Percentiles rank a stretch among this genome's conserved stretches.
Conservation (phyloP, 37 sponge, comb jelly and placozoan genomes). For the Cladorhizidae sp. region DNA sequence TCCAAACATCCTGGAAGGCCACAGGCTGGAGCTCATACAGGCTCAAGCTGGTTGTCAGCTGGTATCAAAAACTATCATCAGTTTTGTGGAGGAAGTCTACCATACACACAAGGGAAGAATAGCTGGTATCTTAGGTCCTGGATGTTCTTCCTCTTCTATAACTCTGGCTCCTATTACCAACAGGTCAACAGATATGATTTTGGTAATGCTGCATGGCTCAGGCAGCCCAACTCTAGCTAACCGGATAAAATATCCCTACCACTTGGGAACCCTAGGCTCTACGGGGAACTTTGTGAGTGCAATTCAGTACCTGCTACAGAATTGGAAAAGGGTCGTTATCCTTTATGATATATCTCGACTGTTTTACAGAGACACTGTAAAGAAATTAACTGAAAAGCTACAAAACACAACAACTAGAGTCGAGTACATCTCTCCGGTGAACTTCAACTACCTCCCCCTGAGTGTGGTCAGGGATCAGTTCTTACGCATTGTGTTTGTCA, state of each 20-base stretch:
- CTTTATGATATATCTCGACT: constrained; percentile 15
- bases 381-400: neutral
- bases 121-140: constrained; percentile 28
- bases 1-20: neutral
- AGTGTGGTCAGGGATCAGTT: neutral
- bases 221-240: constrained; percentile 3
- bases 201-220: constrained; percentile 19
- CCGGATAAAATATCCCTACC: neutral
- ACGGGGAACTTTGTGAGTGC: neutral
- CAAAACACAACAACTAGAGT: neutral
- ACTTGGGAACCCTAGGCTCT: constrained; percentile 9
- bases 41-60: constrained; percentile 22
- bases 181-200: neutral
- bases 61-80: neutral
- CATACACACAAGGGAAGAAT: neutral
- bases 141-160: constrained; percentile 16
- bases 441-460: neutral
- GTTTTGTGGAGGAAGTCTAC: neutral
- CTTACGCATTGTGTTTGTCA: constrained; percentile 1
- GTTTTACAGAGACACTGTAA: neutral
- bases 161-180: neutral
- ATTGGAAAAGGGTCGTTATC: constrained; percentile 3
- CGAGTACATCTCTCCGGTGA: neutral
- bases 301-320: neutral
- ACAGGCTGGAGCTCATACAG: constrained; percentile 25